These are phyloP conservation scores for Triplophysa siluroides DNA, from an alignment of 2,113 vertebrate species.

Conservation along the genomic window DNA sequence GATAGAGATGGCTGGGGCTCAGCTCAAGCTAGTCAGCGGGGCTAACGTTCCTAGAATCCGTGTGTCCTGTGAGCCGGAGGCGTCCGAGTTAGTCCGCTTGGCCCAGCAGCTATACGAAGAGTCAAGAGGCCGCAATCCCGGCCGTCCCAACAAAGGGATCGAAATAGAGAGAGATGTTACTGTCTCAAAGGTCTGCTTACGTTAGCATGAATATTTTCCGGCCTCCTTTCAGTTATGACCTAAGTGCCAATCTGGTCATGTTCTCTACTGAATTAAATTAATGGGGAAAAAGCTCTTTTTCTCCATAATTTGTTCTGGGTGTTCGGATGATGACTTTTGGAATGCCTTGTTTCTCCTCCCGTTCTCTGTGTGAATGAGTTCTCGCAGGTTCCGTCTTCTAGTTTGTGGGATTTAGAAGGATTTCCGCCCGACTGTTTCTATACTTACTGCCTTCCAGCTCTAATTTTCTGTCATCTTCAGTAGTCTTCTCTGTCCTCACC, in stretches of 20 bases:
- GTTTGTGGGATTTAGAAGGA: slow-evolving; percentile 29
- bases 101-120: slow-evolving; percentile 40
- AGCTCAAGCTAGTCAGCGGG: slow-evolving; percentile 29
- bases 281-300: slow-evolving; percentile 1
- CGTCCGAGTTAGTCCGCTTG: slow-evolving; percentile 19
- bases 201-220: slow-evolving; percentile 2
- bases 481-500: slow-evolving; percentile 1
- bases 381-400: neutral
- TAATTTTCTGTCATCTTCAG: neutral
- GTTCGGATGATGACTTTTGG: slow-evolving; percentile 35
- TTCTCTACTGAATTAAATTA: neutral
- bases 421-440: neutral
- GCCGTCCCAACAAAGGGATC: slow-evolving; percentile 63
- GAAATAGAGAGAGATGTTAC: slow-evolving; percentile 33
- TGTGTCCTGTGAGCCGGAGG: slow-evolving; percentile 63
- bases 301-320: slow-evolving; percentile 8
- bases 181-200: neutral
- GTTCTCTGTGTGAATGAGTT: neutral
- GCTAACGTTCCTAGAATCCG: slow-evolving; percentile 64
- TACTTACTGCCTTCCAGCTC: neutral
- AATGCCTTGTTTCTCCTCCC: slow-evolving; percentile 13
- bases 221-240: slow-evolving; percentile 13
- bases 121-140: slow-evolving; percentile 68
- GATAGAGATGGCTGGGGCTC: slow-evolving; percentile 39
- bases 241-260: slow-evolving; percentile 11